Base-by-base conservation (phyloP, 1,140 invertebrate genomes). In the Pachyrhynchus sulphureomaculatus region DNA sequence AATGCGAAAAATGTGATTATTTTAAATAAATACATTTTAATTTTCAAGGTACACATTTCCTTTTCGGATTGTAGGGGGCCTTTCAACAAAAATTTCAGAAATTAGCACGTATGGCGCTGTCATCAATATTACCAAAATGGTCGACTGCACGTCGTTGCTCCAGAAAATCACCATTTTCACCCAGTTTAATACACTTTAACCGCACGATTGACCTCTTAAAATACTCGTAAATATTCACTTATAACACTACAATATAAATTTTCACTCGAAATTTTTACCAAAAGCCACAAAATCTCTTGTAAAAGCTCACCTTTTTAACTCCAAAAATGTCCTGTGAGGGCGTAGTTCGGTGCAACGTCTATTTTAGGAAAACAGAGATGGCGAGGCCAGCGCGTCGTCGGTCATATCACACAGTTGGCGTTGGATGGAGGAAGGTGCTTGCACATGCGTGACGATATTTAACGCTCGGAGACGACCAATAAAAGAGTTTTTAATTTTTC, bases 51-150 rank as follows among this genome's bases (percentile, higher is more conserved):
- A 44, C 5, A 26, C 29, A 48, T 48, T 58, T 48, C 29, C 34
- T 48, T 61, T 61, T 53, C 51, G 51, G 37, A 62, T 55, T 75
- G 73, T 76, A 84, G 83, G 84, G 83, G 84, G 83, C 83, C 84
- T 85, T 83, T 84, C 80, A 76, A 81, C 69, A 82, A 84, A 84
- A 85, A 83, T 83, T 84, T 83, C 83, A 72, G 79, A 83, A 84
- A 84, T 84, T 83, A 84, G 83, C 83, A 84, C 83, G 76, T 82
- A 82, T 81, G 83, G 84, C 84, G 84, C 84, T 84, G 84, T 81
- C 82, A 84, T 83, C 84, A 84, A 84, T 80, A 42, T 5, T 23
- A 51, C 10, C 36, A 83, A 65, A 48, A 62, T 84, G 82, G 81
- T 77, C 10, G 45, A 32, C 17, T 12, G 6, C n/a, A 23, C 13